Base-by-base conservation (phyloP, 2,113 vertebrate species). In the Podarcis muralis region DNA sequence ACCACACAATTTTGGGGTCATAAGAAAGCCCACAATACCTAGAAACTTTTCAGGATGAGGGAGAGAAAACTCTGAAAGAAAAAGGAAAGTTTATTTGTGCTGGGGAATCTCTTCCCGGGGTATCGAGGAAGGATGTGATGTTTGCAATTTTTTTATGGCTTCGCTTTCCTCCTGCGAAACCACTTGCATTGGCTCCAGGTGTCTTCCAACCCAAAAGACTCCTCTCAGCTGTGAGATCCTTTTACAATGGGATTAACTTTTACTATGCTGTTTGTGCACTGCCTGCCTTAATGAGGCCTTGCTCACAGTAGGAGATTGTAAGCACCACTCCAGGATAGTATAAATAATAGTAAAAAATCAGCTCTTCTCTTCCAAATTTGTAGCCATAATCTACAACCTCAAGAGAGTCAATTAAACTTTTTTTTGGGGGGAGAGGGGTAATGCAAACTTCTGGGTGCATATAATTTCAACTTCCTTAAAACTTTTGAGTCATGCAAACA, bases 231-330 rank as follows among this genome's bases (percentile, higher is more conserved):
- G 11, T 25, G 3, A 9, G 35, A n/a, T 43, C 71, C 37, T 88
- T 88, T 83, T 88, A 88, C 69, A 88, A 65, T 27, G 57, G 69
- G 22, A 53, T 81, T 81, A 81, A 74, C 83, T 89, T 85, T 89
- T 48, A 66, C 37, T 85, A 81, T 43, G 76, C 69, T 81, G 37
- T 81, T 65, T 66, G 53, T 75, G 66, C 37, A 30, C 53, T 66
- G 78, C 48, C 40, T 85, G 69, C 53, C 69, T 75, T 81, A 89
- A 85, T 53, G 83, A 75, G 77, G 76, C 25, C 87, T 37, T 27
- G 66, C n/a, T 83, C 23, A 83, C 32, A 90, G 8, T 2, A 81
- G 8, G 18, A 68, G 3, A 22, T 5, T 59, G 8, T 66, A 86
- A 88, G 68, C 5, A 32, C 65, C 65, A 84, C 87, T 11, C 87